phyloP scores from a whole-genome alignment of 2,888 invertebrate species.

The Muschampia plurimacula region DNA sequence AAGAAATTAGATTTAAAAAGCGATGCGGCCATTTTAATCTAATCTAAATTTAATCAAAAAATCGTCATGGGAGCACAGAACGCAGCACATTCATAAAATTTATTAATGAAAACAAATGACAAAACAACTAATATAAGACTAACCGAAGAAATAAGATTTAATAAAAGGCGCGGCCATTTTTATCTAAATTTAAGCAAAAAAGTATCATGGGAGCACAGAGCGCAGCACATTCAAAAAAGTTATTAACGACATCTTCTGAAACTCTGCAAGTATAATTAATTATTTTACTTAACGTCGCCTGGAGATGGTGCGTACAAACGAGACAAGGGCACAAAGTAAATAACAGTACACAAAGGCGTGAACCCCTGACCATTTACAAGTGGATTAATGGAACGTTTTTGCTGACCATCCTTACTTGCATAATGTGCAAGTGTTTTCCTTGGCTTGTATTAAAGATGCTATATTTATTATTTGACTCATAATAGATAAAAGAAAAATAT shows the following conservation, averaged over 20 bases:
- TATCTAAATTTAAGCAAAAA: too few species aligned
- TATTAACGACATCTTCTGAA: neutral
- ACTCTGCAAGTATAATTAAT: conserved; percentile 7
- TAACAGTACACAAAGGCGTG: conserved; percentile 35
- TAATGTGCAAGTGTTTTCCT: conserved; percentile 35
- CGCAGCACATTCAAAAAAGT: neutral
- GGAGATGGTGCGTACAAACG: conserved; percentile 30
- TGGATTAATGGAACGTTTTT: conserved; percentile 65
- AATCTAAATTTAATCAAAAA: too few species aligned
- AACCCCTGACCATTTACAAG: conserved; percentile 40
- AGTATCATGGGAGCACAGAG: too few species aligned
- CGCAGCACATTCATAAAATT: too few species aligned
- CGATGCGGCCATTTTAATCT: too few species aligned
- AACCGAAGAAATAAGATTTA: too few species aligned
- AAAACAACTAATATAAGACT: neutral
- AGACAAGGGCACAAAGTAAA: conserved; percentile 47
- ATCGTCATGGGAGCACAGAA: too few species aligned
- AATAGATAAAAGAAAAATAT: neutral
- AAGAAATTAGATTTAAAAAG: too few species aligned
- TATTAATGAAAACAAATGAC: neutral
- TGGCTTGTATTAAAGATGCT: neutral
- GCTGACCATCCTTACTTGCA: conserved; percentile 71
- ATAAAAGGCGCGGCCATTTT: too few species aligned
- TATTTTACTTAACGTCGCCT: neutral
- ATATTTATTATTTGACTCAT: neutral